Percentiles rank a stretch among this genome's conserved stretches.
phyloP scores from a whole-genome alignment of 2,888 invertebrate species.

The Nephrotoma appendiculata region DNA sequence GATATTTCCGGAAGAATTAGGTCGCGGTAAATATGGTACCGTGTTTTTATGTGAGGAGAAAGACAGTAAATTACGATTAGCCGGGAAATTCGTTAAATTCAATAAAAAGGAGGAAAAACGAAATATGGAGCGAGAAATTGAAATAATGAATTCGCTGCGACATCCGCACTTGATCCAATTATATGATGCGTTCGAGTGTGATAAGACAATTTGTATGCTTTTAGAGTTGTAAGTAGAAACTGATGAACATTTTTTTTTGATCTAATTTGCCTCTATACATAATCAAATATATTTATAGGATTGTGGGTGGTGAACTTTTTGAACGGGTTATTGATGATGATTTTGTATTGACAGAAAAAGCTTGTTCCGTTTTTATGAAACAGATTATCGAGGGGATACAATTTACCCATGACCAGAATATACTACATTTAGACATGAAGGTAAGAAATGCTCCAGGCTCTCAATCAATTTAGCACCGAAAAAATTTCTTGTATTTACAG shows the following conservation, averaged over 20 bases:
- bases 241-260: not conserved
- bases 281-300: constrained; percentile 43
- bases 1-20: constrained; percentile 74
- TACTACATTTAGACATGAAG: constrained; percentile 96
- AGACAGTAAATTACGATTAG: constrained; percentile 60
- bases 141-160: constrained; percentile 87
- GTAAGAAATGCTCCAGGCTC: constrained; percentile 33
- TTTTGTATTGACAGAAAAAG: constrained; percentile 90
- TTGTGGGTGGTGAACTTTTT: constrained; percentile 95
- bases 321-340: constrained; percentile 98
- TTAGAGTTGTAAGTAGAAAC: constrained; percentile 86
- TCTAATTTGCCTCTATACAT: constrained; percentile 5
- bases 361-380: constrained; percentile 91
- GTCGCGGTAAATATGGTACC: constrained; percentile 96
- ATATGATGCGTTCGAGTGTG: constrained; percentile 92
- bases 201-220: constrained; percentile 90
- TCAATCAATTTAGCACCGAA: not conserved
- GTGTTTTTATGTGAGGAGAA: constrained; percentile 87
- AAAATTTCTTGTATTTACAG: constrained; percentile 33
- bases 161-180: constrained; percentile 94
- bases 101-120: constrained; percentile 73
- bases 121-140: constrained; percentile 89
- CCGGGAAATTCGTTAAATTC: constrained; percentile 86
- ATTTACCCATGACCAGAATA: constrained; percentile 90
- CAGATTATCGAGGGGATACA: constrained; percentile 97